phyloP scores from a whole-genome alignment of 2,888 invertebrate species.

The Phyto melanocephala region DNA sequence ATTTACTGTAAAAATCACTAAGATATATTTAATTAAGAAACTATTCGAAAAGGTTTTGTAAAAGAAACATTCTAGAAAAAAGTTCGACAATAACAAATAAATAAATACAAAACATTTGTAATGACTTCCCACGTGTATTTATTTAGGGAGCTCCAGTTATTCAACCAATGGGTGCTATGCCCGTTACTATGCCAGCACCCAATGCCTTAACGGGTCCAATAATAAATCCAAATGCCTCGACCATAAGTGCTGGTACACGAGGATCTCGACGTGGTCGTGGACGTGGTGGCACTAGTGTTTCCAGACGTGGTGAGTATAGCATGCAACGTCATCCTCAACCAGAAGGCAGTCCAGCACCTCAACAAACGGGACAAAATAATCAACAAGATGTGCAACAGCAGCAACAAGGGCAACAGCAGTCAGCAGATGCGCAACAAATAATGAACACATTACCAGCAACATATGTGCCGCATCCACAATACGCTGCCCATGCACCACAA shows the following conservation, averaged over 20 bases:
- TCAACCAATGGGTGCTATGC: constrained; percentile 72
- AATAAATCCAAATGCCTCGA: constrained; percentile 64
- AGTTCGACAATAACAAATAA: no score
- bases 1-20: no score
- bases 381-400: constrained; percentile 63
- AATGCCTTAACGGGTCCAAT: constrained; percentile 64
- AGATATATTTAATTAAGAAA: no score
- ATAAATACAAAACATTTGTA: no score
- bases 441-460: constrained; percentile 62
- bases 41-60: no score
- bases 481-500: constrained; percentile 66
- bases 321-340: constrained; percentile 71
- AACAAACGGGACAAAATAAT: constrained; percentile 56
- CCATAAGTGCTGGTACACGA: constrained; percentile 66
- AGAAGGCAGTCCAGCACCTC: constrained; percentile 68
- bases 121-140: not conserved
- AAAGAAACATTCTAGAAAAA: no score
- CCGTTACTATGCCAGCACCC: constrained; percentile 68
- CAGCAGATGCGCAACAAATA: constrained; percentile 67
- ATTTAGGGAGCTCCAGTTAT: constrained; percentile 72
- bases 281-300: constrained; percentile 72
- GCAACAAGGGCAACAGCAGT: constrained; percentile 67
- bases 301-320: constrained; percentile 74
- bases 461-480: constrained; percentile 69
- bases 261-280: constrained; percentile 72